Evolutionary conservation across 2,113 vertebrate genomes (phyloP), one percentile per base, ranked within the genome.

Genomic region (Apaloderma vittatum): DNA sequence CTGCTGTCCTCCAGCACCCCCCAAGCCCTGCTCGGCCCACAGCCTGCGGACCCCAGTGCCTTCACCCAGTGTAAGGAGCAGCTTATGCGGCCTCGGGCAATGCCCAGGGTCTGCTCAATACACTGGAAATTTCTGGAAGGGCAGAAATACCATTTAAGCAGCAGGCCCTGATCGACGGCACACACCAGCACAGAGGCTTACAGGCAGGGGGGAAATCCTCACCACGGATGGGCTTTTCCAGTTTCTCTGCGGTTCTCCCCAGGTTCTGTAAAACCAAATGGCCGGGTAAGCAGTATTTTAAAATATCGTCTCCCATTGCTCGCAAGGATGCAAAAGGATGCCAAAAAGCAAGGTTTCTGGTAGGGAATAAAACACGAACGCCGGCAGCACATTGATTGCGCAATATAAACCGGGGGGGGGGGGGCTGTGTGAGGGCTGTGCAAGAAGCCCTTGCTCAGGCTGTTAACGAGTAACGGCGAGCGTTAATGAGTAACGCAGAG

Each of bases 131-230:
- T 80, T 91, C 70, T 55, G 61, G 77, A 83, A 88, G 73, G 63
- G 23, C 54, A 63, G 46, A 30, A 77, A 43, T 2, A 3, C 18
- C 0, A 0, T n/a, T 55, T 32, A 36, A 85, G 15, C 57, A 52
- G 37, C 34, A 54, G 40, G 13, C 19, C 49, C 20, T 66, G 62
- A 30, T 19, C 2, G 1, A 57, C 2, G 5, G 34, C 11, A 45
- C 0, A 0, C 37, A 37, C 11, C 26, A 18, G 66, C 29, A 52
- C 21, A 1, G 2, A 40, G 27, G 15, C 34, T 37, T 1, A 2
- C 0, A 3, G 23, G 58, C 19, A 8, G 13, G 48, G 19, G 46
- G 8, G 40, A 51, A 61, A 48, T 43, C 43, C 36, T 62, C 1
- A 0, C 48, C 49, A 4, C 0, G 1, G 14, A 14, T 7, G 24